A percentile compares a stretch with the other conserved stretches of the same genome.
Conservation (phyloP, 1,140 invertebrate species). For the Drosophila tristis region DNA sequence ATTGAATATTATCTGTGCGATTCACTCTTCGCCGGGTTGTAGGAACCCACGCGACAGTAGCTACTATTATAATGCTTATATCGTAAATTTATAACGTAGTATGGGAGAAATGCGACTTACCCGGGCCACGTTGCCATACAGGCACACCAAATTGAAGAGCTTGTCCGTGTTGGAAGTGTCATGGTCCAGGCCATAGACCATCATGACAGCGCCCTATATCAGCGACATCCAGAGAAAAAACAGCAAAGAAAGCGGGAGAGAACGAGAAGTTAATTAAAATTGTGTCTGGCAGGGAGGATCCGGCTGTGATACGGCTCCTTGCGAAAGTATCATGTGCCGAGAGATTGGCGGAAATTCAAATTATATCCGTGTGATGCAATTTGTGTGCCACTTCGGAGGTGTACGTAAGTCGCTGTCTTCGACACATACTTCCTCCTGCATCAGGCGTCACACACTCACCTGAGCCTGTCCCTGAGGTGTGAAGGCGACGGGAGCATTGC, state of each 20-base stretch:
- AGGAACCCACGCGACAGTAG: no score
- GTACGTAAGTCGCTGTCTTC: not conserved
- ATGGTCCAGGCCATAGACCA: conserved; percentile 98
- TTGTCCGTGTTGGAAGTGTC: conserved; percentile 97
- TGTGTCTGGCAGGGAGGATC: conserved; percentile 24
- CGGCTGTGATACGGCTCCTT: conserved; percentile 4
- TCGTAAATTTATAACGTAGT: no score
- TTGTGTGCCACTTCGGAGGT: not conserved
- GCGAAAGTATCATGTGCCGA: conserved; percentile 2
- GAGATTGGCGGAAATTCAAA: conserved; percentile 41
- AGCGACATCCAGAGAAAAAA: conserved; percentile 6
- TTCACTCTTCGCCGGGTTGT: no score
- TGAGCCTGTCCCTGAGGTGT: conserved; percentile 80
- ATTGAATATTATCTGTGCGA: no score
- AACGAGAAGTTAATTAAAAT: conserved; percentile 71
- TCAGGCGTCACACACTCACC: conserved; percentile 52
- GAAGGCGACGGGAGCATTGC: conserved; percentile 82
- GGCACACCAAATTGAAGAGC: conserved; percentile 99
- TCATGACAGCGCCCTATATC: conserved; percentile 93
- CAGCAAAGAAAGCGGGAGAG: not conserved
- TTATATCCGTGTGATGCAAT: conserved; percentile 11
- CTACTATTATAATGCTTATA: no score
- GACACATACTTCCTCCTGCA: not conserved
- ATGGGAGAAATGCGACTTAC: conserved; percentile 86
- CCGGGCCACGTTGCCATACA: conserved; percentile 98